Percentiles rank a stretch among this genome's conserved stretches.
Evolutionary conservation across 2,797 vertebrate genomes (phyloP).

Genomic region (Caiman crocodilus): DNA sequence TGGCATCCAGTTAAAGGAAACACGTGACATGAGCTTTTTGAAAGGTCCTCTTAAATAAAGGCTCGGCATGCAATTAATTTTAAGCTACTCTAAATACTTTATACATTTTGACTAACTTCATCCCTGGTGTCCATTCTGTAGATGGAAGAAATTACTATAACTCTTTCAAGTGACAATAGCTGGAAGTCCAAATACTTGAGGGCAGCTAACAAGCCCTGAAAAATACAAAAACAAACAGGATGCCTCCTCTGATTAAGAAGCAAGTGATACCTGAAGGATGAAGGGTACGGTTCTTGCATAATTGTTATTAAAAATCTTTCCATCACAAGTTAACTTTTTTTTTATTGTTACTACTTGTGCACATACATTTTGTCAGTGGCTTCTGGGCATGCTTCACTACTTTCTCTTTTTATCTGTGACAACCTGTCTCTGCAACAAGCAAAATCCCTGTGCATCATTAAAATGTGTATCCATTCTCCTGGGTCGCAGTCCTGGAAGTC

Average conservation of each 20-base stretch:
- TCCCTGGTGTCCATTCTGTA: background rate
- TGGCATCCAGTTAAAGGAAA: background rate
- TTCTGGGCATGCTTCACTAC: background rate
- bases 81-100: constrained; percentile 5
- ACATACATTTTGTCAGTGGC: background rate
- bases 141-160: background rate
- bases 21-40: background rate
- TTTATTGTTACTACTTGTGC: background rate
- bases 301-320: background rate
- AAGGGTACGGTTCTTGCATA: background rate
- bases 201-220: constrained; percentile 6
- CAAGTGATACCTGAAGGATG: background rate
- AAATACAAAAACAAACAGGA: background rate
- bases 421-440: background rate
- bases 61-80: constrained; percentile 39
- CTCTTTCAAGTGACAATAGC: constrained; percentile 17
- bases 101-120: constrained; percentile 26
- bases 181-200: background rate
- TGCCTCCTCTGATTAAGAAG: background rate
- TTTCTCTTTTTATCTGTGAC: background rate
- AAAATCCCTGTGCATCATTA: background rate
- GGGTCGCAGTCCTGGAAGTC: background rate
- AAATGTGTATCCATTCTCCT: background rate
- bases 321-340: no score
- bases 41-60: constrained; percentile 41